phyloP scores from a whole-genome alignment of 2,113 vertebrate species.

The Isurus oxyrinchus region DNA sequence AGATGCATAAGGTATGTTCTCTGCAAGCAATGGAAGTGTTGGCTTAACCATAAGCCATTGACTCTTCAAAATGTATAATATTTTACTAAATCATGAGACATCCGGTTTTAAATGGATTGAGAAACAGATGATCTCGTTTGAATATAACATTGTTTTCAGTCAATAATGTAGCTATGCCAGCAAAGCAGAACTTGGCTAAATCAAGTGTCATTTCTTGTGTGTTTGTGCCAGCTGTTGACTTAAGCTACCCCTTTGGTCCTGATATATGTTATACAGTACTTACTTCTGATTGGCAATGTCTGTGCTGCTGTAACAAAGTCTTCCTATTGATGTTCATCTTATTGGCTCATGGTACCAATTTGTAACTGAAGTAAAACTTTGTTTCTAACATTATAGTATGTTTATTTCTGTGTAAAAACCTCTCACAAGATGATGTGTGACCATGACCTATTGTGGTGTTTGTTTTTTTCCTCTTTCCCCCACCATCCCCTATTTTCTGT shows the following conservation, averaged over 20 bases:
- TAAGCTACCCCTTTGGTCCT: background rate
- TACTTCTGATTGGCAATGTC: background rate
- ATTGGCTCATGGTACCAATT: background rate
- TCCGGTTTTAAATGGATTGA: background rate
- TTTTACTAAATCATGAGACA: background rate
- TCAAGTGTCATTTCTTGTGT: too few species aligned
- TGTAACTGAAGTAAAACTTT: background rate
- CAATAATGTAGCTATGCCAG: background rate
- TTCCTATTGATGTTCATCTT: background rate
- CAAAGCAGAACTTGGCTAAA: background rate
- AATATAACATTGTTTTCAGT: too few species aligned
- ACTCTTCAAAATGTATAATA: background rate
- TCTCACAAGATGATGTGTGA: background rate
- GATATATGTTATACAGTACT: background rate
- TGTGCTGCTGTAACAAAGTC: background rate
- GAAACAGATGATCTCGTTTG: background rate
- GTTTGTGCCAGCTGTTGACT: background rate
- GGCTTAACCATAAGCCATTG: background rate
- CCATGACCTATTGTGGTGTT: too few species aligned
- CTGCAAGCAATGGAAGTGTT: background rate
- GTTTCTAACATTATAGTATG: background rate
- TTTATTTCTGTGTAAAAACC: background rate
- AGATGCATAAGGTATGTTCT: constrained; percentile 64
- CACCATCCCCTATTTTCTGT: background rate
- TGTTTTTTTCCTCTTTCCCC: background rate